Percentiles rank a stretch among this genome's conserved stretches.
Evolutionary conservation across 2,888 invertebrate species (phyloP).

Genomic region (Machimus rusticus): DNA sequence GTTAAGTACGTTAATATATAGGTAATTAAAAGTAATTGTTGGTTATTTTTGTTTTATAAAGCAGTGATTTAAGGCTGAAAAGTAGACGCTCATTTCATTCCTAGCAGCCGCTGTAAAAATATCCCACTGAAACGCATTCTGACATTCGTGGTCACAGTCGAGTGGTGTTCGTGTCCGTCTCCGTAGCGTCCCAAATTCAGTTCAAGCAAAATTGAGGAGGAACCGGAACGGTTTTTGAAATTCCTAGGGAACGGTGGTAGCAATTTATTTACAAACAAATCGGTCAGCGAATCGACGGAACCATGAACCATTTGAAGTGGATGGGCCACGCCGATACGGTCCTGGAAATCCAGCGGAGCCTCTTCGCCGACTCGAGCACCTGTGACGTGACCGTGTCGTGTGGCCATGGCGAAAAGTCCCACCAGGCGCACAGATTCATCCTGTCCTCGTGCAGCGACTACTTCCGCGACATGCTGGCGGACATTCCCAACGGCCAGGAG

Average conservation of each 20-base stretch:
- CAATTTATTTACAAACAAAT: not conserved
- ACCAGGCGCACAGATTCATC: constrained; percentile 60
- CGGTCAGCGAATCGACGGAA: constrained; percentile 17
- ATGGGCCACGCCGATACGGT: constrained; percentile 61
- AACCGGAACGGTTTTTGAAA: constrained; percentile 36
- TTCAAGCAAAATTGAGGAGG: constrained; percentile 31
- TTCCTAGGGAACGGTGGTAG: constrained; percentile 33
- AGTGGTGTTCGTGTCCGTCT: not conserved
- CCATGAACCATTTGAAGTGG: constrained; percentile 61
- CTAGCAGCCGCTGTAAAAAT: not conserved
- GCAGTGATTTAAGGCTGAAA: not conserved
- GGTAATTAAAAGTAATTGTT: not conserved
- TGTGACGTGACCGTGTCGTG: constrained; percentile 59
- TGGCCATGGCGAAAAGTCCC: constrained; percentile 54
- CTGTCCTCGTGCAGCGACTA: constrained; percentile 60
- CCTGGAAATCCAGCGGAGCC: constrained; percentile 58
- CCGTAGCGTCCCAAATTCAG: constrained; percentile 23
- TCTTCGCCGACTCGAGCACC: constrained; percentile 55
- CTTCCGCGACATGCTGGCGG: constrained; percentile 56
- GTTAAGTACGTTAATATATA: not conserved
- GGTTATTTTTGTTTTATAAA: not conserved
- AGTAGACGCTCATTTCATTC: not conserved
- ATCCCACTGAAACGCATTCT: not conserved
- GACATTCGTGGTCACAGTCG: not conserved
- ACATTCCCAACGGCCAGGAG: constrained; percentile 55